These are phyloP conservation scores for Coturnix japonica DNA, from an alignment of 2,113 vertebrate species.

Conservation along the genomic window DNA sequence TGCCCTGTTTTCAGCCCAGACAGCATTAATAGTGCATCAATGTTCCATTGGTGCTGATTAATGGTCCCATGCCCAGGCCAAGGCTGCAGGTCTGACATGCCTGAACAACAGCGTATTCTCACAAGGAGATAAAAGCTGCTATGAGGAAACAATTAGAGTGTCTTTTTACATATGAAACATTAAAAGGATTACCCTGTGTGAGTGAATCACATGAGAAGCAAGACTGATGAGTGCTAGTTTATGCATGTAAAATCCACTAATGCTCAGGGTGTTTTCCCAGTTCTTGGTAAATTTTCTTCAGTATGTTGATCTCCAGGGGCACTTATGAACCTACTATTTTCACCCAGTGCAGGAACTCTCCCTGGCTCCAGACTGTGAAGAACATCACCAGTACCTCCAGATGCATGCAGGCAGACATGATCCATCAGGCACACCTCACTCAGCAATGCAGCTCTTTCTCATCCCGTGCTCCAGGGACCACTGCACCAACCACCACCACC, in stretches of 20 bases:
- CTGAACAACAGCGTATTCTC: neutral
- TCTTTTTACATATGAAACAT: neutral
- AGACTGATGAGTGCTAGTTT: neutral
- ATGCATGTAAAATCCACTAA: neutral
- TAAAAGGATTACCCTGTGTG: neutral
- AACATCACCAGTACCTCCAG: neutral
- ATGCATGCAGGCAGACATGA: neutral
- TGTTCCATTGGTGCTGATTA: too few relatives aligned
- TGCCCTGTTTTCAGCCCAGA: too few relatives aligned
- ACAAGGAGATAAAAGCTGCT: neutral
- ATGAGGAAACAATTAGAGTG: neutral
- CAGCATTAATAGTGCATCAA: too few relatives aligned
- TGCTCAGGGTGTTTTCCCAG: neutral
- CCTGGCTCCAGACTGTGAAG: neutral
- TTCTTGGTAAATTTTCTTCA: neutral
- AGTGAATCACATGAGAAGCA: neutral
- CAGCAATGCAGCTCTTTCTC: neutral
- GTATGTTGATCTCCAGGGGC: neutral
- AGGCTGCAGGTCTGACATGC: too few relatives aligned
- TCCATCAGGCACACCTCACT: neutral
- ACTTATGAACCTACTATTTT: neutral
- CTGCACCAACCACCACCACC: neutral
- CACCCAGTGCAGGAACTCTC: neutral
- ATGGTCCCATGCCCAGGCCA: too few relatives aligned
- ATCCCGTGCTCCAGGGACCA: neutral